A percentile compares a stretch with the other conserved stretches of the same genome.
phyloP scores from a whole-genome alignment of 1,140 invertebrate species.

The Pseudachorutes palmiensis region DNA sequence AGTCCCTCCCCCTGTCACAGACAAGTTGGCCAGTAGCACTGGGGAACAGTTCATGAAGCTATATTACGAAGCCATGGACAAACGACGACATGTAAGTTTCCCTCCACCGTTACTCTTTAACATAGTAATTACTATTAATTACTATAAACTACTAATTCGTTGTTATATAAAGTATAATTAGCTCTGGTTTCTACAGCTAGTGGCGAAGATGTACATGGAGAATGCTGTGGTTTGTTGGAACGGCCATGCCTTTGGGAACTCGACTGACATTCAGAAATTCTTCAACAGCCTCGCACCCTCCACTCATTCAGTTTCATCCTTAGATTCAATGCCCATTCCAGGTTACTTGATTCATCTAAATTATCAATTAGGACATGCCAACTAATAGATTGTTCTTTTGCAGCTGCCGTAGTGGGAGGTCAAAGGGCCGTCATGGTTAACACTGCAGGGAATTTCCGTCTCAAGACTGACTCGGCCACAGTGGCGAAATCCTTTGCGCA shows the following conservation, averaged over 20 bases:
- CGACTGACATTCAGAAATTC: constrained; percentile 25
- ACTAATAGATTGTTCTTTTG: constrained; percentile 15
- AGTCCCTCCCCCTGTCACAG: not conserved
- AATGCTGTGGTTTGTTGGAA: constrained; percentile 74
- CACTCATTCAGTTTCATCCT: not conserved
- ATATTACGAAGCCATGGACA: constrained; percentile 73
- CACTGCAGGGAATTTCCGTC: constrained; percentile 63
- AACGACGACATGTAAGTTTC: constrained; percentile 61
- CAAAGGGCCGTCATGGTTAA: constrained; percentile 65
- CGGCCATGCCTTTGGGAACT: constrained; percentile 54
- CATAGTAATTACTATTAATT: constrained; percentile 32
- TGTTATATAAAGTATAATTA: constrained; percentile 13
- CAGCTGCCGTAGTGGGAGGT: constrained; percentile 52
- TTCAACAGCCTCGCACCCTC: constrained; percentile 23
- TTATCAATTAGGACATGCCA: constrained; percentile 16
- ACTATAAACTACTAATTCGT: constrained; percentile 5
- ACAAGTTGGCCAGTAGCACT: constrained; percentile 50
- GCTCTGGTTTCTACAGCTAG: not conserved
- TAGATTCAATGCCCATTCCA: constrained; percentile 35
- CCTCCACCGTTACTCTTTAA: not conserved
- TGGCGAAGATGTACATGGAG: constrained; percentile 63
- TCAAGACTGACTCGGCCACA: constrained; percentile 47
- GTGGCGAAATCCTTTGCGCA: constrained; percentile 63
- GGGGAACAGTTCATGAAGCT: constrained; percentile 72
- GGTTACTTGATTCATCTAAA: constrained; percentile 52